A percentile compares a stretch with the other conserved stretches of the same genome.
These are phyloP conservation scores for Enteromius argenteus DNA, from an alignment of 2,797 vertebrate genomes.

Conservation along the genomic window DNA sequence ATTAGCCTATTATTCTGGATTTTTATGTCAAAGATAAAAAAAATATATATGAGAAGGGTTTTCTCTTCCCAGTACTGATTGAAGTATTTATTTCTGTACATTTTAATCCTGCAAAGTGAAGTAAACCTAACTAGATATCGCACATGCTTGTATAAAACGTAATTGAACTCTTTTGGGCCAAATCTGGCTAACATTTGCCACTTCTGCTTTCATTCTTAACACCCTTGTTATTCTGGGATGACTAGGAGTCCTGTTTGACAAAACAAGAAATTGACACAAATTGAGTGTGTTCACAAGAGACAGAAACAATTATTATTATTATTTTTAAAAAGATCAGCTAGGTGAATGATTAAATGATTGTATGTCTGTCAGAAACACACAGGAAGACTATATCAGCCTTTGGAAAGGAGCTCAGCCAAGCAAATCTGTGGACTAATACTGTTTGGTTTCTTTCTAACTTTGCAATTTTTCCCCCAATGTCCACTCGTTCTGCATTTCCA, in stretches of 20 bases:
- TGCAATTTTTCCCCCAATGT: neutral
- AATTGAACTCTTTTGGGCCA: neutral
- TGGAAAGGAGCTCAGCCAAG: neutral
- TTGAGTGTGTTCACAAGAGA: too few relatives aligned
- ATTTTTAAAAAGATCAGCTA: neutral
- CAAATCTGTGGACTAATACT: neutral
- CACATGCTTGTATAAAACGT: neutral
- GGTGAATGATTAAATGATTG: neutral
- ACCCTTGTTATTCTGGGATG: too few relatives aligned
- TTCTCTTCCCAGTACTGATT: neutral
- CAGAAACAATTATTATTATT: neutral
- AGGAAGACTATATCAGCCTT: neutral
- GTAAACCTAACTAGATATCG: neutral
- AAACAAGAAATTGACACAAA: too few relatives aligned
- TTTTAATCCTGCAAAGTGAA: neutral
- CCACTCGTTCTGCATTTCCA: neutral
- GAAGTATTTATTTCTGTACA: neutral
- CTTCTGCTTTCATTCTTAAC: too few relatives aligned
- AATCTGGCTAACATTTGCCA: neutral
- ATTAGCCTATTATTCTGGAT: neutral
- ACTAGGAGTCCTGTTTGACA: too few relatives aligned
- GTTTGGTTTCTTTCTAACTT: neutral
- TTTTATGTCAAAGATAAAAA: neutral
- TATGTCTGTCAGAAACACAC: neutral
- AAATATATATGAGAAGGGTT: too few relatives aligned